A percentile compares a stretch with the other conserved stretches of the same genome.
Evolutionary conservation across 2,888 invertebrate species (phyloP).

Genomic region (Dryobota labecula): DNA sequence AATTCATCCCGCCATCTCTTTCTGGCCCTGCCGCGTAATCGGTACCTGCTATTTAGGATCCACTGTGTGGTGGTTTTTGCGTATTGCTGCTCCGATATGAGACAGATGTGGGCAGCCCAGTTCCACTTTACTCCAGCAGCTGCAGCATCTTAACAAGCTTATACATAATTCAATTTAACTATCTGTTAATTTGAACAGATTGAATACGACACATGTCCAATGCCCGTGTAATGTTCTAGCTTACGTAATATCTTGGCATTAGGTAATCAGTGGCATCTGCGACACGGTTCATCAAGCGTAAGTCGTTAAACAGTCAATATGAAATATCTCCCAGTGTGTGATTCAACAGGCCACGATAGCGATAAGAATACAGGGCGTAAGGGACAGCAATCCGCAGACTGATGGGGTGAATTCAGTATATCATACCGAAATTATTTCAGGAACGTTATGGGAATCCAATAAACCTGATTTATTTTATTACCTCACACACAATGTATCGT

Average conservation of each 20-base stretch:
- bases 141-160: neutral
- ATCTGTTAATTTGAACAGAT: constrained; percentile 13
- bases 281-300: constrained; percentile 47
- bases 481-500: too few species aligned
- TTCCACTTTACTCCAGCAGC: too few species aligned
- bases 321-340: constrained; percentile 34
- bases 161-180: constrained; percentile 10
- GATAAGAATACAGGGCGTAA: too few species aligned
- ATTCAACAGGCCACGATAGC: neutral
- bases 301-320: constrained; percentile 50
- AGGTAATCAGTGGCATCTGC: constrained; percentile 42
- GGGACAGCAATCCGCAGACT: too few species aligned
- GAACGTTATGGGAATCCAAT: too few species aligned
- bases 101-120: too few species aligned
- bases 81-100: too few species aligned
- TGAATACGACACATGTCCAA: constrained; percentile 19
- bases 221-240: constrained; percentile 20
- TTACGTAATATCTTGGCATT: constrained; percentile 47
- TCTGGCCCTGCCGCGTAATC: neutral
- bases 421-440: too few species aligned
- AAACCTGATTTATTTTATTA: too few species aligned
- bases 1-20: too few species aligned
- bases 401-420: too few species aligned
- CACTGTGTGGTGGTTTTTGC: neutral
- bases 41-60: neutral